phyloP scores from a whole-genome alignment of 2,113 vertebrate species.

The Psophia crepitans region DNA sequence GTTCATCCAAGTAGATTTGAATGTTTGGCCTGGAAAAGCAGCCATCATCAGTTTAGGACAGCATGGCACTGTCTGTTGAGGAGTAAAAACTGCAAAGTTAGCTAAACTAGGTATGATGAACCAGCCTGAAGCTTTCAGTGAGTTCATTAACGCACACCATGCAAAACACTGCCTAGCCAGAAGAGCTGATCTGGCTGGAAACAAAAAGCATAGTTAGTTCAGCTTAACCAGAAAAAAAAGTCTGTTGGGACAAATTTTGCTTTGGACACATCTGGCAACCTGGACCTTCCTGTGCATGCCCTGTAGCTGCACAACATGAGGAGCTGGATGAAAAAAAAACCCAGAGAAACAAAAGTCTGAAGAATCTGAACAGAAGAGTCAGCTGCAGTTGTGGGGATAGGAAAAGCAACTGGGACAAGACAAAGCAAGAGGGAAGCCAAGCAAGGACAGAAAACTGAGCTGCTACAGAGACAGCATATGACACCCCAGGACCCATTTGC shows the following conservation, averaged over 20 bases:
- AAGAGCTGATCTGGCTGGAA: background rate
- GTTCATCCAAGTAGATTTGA: background rate
- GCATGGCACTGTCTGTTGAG: background rate
- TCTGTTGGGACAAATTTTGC: background rate
- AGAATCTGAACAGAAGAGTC: background rate
- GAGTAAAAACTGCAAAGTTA: background rate
- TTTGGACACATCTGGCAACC: background rate
- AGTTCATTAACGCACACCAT: background rate
- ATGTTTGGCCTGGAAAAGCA: background rate
- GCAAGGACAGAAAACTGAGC: background rate
- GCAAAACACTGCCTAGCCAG: background rate
- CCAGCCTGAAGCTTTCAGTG: background rate
- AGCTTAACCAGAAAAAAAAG: background rate
- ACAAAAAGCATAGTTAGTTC: background rate
- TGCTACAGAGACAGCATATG: background rate
- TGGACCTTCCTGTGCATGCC: background rate
- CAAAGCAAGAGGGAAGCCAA: background rate
- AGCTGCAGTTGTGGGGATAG: background rate
- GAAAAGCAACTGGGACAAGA: background rate
- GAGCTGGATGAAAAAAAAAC: background rate
- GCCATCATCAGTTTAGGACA: background rate
- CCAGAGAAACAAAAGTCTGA: background rate
- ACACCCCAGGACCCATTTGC: background rate
- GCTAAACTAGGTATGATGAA: background rate
- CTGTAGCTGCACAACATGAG: background rate